Base-by-base conservation (phyloP, 2,888 invertebrate species). In the Patella depressa region DNA sequence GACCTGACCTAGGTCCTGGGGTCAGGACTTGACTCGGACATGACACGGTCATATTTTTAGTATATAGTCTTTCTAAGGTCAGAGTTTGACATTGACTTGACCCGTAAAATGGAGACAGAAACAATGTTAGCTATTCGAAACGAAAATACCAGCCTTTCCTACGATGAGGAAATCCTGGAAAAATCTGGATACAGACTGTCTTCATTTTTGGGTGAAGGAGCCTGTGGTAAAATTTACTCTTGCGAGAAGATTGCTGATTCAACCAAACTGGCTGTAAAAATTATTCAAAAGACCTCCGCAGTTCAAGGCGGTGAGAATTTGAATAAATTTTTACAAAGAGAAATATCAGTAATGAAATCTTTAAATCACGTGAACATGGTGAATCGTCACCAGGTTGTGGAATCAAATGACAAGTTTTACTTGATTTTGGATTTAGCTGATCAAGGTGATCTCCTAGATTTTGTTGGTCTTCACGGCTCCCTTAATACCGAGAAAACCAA, bases 401-500 rank as follows among this genome's bases (percentile, higher is more conserved):
- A 65, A 65, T 19, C 65, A 65, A 7, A 65, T 12, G 65, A 65
- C 19, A 65, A 65, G 19, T 65, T 19, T 65, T 65, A 65, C 65
- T 65, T 65, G 65, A 65, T 65, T 65, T 2, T 65, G 65, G 65
- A 65, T 65, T 65, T 65, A 19, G 65, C 65, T 65, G 24, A 24
- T 65, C 65, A 65, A 65, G 65, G 65, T 65, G 65, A 65, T 65
- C 65, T 65, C 2, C 24, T 65, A 65, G 65, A 65, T 19, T 65
- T 65, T 59, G 59, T 59, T 59, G 59, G 59, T 59, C 59, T 59
- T 59, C 59, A 59, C 59, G 59, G 59, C 7, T 59, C 59, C n/a
- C 59, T 59, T n/a, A 59, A 59, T 59, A n/a, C 59, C 59, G 59
- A 59, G 59, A 59, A 59, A 19, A n/a, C n/a, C 59, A 59, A 59